Percentiles rank a stretch among this genome's conserved stretches.
These are phyloP conservation scores for Fulica atra DNA, from an alignment of 2,113 vertebrate genomes.

Conservation along the genomic window DNA sequence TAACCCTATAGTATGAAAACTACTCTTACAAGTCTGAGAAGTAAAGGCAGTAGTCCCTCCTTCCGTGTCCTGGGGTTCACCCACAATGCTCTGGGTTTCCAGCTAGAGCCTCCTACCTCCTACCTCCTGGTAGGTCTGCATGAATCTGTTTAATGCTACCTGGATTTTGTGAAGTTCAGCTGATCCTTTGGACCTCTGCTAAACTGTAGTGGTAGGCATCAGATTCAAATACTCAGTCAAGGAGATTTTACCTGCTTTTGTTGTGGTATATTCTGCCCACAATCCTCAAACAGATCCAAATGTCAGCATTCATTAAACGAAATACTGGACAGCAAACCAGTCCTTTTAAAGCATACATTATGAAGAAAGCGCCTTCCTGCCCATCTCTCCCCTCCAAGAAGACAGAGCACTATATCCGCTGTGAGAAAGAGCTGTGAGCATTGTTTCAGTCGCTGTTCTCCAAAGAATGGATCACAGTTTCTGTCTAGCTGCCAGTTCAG, in stretches of 20 bases:
- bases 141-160: accelerated
- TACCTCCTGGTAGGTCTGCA: background rate
- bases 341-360: background rate
- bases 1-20: background rate
- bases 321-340: background rate
- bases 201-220: background rate
- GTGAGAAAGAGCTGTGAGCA: background rate
- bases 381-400: accelerated
- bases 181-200: background rate
- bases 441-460: background rate
- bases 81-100: background rate
- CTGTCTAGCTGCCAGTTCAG: background rate
- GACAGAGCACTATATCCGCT: background rate
- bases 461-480: background rate
- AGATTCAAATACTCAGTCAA: background rate
- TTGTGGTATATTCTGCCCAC: background rate
- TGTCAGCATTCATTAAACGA: background rate
- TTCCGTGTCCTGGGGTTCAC: background rate
- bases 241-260: background rate
- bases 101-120: accelerated
- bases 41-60: background rate
- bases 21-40: background rate
- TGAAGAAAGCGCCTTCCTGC: background rate
- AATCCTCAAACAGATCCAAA: background rate
- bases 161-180: background rate